Conservation (phyloP, 2,888 invertebrate species). For the Elysia crispata region DNA sequence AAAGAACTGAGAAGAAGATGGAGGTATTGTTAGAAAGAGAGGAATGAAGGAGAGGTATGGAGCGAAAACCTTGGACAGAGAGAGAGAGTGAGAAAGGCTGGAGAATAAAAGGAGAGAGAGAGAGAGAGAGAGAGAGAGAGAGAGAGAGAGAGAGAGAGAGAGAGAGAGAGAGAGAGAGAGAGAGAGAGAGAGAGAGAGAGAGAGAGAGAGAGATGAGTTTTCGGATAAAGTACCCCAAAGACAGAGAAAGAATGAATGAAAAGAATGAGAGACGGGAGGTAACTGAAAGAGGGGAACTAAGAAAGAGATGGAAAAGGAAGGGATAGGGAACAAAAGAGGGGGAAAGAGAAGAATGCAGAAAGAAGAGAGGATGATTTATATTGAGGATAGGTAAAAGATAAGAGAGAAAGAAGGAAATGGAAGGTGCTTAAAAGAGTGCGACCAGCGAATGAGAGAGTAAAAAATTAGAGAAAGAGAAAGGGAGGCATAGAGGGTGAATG, state of each 20-base stretch:
- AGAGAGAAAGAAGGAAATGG: not conserved
- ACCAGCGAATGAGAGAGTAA: too few species aligned
- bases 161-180: not conserved
- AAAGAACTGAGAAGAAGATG: conserved; percentile 50
- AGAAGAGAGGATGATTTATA: not conserved
- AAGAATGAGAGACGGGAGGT: not conserved
- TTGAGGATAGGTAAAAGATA: not conserved
- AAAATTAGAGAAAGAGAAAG: too few species aligned
- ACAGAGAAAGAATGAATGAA: too few species aligned
- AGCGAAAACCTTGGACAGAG: not conserved
- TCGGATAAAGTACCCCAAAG: too few species aligned
- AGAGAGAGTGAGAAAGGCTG: not conserved
- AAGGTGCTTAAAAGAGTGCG: too few species aligned
- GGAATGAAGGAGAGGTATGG: conserved; percentile 11
- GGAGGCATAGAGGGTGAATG: too few species aligned
- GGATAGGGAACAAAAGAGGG: not conserved
- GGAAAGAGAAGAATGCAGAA: not conserved
- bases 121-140: not conserved
- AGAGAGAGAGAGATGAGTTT: not conserved
- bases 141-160: not conserved
- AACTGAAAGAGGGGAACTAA: not conserved
- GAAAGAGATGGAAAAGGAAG: not conserved
- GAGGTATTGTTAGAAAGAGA: conserved; percentile 48
- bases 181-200: not conserved
- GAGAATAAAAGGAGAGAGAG: not conserved